phyloP scores from a whole-genome alignment of 2,888 invertebrate species.

The Apamea sordens region DNA sequence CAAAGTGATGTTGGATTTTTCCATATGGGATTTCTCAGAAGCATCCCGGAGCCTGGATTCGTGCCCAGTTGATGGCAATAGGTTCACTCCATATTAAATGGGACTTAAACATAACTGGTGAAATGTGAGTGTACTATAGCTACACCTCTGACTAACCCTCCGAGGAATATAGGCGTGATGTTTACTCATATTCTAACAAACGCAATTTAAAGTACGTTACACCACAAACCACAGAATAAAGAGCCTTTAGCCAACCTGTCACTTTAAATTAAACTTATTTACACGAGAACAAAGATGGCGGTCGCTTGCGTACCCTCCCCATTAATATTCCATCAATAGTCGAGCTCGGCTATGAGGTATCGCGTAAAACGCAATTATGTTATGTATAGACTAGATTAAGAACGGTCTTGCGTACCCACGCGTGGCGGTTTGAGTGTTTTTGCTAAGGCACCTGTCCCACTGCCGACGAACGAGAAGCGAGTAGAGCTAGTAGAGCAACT shows the following conservation, averaged over 20 bases:
- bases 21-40: not conserved
- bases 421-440: not conserved
- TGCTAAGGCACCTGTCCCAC: not conserved
- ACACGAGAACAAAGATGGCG: constrained; percentile 49
- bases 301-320: constrained; percentile 24
- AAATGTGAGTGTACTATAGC: too few relatives aligned
- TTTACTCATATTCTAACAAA: not conserved
- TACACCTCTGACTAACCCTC: not conserved
- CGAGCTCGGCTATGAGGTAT: constrained; percentile 47
- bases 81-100: not conserved
- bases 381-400: constrained; percentile 41
- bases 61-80: not conserved
- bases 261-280: constrained; percentile 42
- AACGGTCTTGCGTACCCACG: constrained; percentile 2
- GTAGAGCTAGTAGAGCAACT: too few relatives aligned
- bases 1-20: not conserved
- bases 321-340: constrained; percentile 66
- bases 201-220: constrained; percentile 34
- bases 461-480: not conserved
- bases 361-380: constrained; percentile 45
- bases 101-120: not conserved
- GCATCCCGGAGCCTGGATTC: not conserved
- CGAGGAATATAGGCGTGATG: accelerated
- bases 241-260: constrained; percentile 29
- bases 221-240: not conserved